Conservation (phyloP, 2,888 invertebrate genomes). For the Aphrophora alni region DNA sequence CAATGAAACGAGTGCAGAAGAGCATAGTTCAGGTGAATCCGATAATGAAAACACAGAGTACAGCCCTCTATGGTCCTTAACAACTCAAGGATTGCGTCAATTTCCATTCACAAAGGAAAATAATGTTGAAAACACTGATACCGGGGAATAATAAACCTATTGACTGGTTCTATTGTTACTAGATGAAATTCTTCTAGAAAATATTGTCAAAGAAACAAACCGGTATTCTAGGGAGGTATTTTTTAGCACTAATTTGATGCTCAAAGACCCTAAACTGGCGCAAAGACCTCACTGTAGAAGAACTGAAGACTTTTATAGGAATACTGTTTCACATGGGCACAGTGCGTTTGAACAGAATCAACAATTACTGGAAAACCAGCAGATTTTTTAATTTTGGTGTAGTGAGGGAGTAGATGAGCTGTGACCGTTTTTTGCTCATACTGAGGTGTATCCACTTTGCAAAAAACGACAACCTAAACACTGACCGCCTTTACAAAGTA, state of each 20-base stretch:
- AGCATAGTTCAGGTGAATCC: background rate
- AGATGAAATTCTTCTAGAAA: background rate
- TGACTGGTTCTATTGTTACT: background rate
- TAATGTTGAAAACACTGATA: too few species aligned
- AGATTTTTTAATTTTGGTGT: background rate
- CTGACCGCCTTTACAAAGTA: background rate
- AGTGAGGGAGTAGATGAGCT: background rate
- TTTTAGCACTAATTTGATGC: background rate
- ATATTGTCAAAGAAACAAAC: background rate
- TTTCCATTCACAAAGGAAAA: background rate
- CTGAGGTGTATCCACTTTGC: too few species aligned
- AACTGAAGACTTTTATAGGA: conserved; percentile 8
- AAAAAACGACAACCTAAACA: background rate
- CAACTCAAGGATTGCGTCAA: background rate
- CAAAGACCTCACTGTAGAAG: conserved; percentile 12
- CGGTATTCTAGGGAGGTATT: background rate
- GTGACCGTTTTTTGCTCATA: conserved; percentile 1
- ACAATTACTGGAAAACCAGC: conserved; percentile 6
- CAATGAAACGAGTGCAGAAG: background rate
- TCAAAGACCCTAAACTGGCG: background rate
- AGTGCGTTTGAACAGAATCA: background rate
- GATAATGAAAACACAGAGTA: background rate
- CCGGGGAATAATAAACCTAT: too few species aligned
- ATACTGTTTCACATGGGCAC: too few species aligned
- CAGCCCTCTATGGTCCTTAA: background rate